Evolutionary conservation across 2,113 vertebrate species (phyloP).

Genomic region (Hipposideros armiger): DNA sequence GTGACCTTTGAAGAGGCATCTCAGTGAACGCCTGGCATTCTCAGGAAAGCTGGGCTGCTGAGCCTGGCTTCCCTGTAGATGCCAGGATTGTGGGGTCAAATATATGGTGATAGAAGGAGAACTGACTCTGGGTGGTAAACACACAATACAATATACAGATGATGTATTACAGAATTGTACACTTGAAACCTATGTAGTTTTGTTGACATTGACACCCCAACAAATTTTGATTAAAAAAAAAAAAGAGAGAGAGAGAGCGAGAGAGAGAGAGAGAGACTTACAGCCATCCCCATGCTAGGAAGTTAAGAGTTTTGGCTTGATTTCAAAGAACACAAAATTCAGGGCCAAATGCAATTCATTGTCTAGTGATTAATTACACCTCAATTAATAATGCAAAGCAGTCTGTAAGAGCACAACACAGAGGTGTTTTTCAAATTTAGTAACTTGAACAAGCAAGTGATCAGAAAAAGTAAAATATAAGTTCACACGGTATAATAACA

Average conservation of each 20-base stretch:
- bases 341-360: neutral
- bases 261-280: neutral
- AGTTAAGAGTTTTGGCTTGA: neutral
- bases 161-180: too few species aligned
- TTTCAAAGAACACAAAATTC: neutral
- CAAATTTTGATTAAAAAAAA: too few species aligned
- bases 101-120: too few species aligned
- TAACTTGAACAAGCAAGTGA: constrained; percentile 14
- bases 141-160: too few species aligned
- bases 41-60: neutral
- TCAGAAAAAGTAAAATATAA: neutral
- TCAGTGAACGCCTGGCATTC: neutral
- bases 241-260: too few species aligned
- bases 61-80: neutral
- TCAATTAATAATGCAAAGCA: neutral
- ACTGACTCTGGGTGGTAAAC: too few species aligned
- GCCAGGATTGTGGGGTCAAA: too few species aligned
- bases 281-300: neutral
- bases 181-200: too few species aligned
- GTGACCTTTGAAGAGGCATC: constrained; percentile 7
- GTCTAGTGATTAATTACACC: neutral
- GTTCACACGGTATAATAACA: neutral
- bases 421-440: neutral
- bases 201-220: too few species aligned
- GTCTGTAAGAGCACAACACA: neutral